Percentiles rank a stretch among this genome's conserved stretches.
phyloP scores from a whole-genome alignment of 2,888 invertebrate species.

The Tetragonisca angustula region DNA sequence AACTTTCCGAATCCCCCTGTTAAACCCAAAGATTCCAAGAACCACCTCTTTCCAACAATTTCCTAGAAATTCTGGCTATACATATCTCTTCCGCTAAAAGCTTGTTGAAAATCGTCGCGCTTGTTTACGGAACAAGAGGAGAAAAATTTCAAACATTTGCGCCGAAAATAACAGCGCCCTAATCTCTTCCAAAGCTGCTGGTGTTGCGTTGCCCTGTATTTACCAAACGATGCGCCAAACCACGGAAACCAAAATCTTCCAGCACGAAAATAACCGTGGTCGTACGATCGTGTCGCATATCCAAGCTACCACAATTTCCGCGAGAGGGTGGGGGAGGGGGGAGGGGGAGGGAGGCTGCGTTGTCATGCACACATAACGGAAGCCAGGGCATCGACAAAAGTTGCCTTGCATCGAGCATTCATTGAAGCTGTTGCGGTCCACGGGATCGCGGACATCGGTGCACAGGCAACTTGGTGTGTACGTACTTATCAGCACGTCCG shows the following conservation, averaged over 20 bases:
- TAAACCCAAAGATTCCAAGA: neutral
- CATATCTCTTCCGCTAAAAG: neutral
- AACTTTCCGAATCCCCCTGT: neutral
- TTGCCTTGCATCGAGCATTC: conserved; percentile 44
- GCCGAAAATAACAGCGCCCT: neutral
- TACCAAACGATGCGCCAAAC: neutral
- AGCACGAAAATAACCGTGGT: neutral
- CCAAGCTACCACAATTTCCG: conserved; percentile 1
- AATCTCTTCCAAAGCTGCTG: neutral
- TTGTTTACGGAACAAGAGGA: neutral
- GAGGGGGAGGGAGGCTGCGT: neutral
- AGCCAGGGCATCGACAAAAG: conserved; percentile 27
- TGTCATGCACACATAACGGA: neutral
- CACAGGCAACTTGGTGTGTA: conserved; percentile 34
- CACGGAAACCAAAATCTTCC: neutral
- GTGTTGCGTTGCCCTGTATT: neutral
- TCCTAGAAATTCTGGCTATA: neutral
- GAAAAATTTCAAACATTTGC: neutral
- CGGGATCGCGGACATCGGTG: conserved; percentile 13
- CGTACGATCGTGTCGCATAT: conserved; percentile 13
- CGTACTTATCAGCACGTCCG: conserved; percentile 58
- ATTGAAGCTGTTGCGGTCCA: conserved; percentile 37
- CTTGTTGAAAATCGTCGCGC: neutral
- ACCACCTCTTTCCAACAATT: neutral
- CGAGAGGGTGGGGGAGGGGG: too few relatives aligned